Conservation (phyloP, 2,888 invertebrate species). For the Parelbella ahira region DNA sequence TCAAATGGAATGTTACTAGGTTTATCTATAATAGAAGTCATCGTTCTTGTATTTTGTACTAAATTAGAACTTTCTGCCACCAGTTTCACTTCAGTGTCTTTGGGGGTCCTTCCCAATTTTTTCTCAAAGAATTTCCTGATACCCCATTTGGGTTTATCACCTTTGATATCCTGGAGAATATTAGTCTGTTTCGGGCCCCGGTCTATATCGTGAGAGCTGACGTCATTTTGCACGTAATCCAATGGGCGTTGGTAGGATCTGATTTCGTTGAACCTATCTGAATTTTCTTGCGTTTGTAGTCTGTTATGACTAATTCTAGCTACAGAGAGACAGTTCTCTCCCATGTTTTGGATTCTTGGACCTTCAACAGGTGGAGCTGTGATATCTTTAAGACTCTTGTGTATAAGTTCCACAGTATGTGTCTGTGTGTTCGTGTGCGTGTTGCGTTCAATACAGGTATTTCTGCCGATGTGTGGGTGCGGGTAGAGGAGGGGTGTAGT, state of each 20-base stretch:
- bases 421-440: conserved; percentile 80
- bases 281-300: conserved; percentile 41
- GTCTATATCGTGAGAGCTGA: conserved; percentile 65
- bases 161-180: conserved; percentile 51
- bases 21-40: conserved; percentile 59
- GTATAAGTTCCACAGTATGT: conserved; percentile 77
- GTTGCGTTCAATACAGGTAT: conserved; percentile 90
- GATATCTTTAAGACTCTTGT: conserved; percentile 83
- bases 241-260: conserved; percentile 64
- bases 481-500: conserved; percentile 76
- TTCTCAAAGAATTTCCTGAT: conserved; percentile 66
- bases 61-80: conserved; percentile 47
- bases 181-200: conserved; percentile 68
- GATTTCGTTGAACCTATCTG: conserved; percentile 53
- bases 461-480: conserved; percentile 92
- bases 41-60: conserved; percentile 41
- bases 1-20: conserved; percentile 48
- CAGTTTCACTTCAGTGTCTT: conserved; percentile 81
- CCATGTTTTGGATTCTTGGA: conserved; percentile 38
- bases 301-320: conserved; percentile 47
- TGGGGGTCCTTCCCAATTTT: conserved; percentile 47
- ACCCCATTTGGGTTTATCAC: conserved; percentile 66
- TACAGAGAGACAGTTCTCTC: conserved; percentile 60
- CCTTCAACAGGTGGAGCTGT: conserved; percentile 37
- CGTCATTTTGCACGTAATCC: conserved; percentile 88